Conservation (phyloP, 2,888 invertebrate genomes). For the Caenorhabditis sp. region DNA sequence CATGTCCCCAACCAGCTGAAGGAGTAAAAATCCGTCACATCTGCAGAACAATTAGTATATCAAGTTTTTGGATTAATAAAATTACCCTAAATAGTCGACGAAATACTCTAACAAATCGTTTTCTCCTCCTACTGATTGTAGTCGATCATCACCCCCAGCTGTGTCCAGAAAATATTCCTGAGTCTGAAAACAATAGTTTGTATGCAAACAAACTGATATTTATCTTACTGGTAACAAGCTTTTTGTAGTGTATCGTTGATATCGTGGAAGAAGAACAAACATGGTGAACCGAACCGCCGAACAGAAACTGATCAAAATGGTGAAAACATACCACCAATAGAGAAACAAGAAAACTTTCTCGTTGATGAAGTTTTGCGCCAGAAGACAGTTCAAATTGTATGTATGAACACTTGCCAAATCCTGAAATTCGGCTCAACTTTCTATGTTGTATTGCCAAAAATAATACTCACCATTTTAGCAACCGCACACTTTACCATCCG, state of each 20-base stretch:
- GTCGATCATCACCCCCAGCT: not conserved
- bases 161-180: conserved; percentile 18
- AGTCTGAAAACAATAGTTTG: conserved; percentile 10
- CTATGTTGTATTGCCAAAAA: too few relatives aligned
- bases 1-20: conserved; percentile 20
- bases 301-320: conserved; percentile 24
- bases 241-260: conserved; percentile 27
- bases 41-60: not conserved
- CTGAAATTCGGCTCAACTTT: conserved; percentile 9
- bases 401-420: conserved; percentile 6
- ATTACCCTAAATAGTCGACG: conserved; percentile 26
- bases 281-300: conserved; percentile 28
- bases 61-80: not conserved
- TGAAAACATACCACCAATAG: conserved; percentile 50
- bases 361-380: conserved; percentile 49
- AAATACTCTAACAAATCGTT: conserved; percentile 20
- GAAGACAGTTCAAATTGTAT: conserved; percentile 30
- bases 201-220: not conserved
- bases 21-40: conserved; percentile 29
- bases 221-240: conserved; percentile 18
- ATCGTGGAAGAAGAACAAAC: conserved; percentile 11
- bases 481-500: conserved; percentile 22
- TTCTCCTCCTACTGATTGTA: not conserved
- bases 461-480: conserved; percentile 11
- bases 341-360: conserved; percentile 49